Percentiles rank a stretch among this genome's conserved stretches.
phyloP scores from a whole-genome alignment of 1,140 invertebrate species.

The Drosophila neocordata region DNA sequence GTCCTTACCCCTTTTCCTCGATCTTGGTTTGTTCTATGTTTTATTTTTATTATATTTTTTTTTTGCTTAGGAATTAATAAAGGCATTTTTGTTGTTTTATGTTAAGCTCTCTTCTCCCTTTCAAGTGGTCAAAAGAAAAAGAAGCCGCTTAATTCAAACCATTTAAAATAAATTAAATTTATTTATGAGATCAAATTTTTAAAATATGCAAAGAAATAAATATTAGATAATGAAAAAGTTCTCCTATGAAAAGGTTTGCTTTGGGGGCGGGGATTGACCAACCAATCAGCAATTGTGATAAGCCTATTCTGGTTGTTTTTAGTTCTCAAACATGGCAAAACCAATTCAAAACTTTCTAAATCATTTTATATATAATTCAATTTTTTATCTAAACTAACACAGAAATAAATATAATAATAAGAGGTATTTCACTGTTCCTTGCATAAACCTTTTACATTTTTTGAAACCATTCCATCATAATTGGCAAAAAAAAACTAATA shows the following conservation, averaged over 20 bases:
- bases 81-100: slow-evolving; percentile 43
- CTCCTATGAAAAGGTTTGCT: background rate
- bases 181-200: slow-evolving; percentile 40
- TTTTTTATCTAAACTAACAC: no score
- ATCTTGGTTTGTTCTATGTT: slow-evolving; percentile 31
- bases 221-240: background rate
- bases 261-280: no score
- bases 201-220: background rate
- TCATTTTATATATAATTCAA: no score
- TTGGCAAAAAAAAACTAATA: no score
- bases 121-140: background rate
- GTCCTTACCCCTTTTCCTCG: slow-evolving; percentile 20
- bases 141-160: slow-evolving; percentile 36
- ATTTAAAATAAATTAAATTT: slow-evolving; percentile 69
- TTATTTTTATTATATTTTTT: slow-evolving; percentile 6
- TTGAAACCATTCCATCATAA: no score
- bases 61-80: slow-evolving; percentile 47
- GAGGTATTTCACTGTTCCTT: no score
- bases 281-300: no score
- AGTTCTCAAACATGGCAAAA: no score
- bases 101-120: background rate
- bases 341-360: no score
- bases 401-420: no score
- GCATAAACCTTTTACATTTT: no score
- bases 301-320: no score